Evolutionary conservation across 2,113 vertebrate genomes (phyloP).

Genomic region (Chunga burmeisteri): DNA sequence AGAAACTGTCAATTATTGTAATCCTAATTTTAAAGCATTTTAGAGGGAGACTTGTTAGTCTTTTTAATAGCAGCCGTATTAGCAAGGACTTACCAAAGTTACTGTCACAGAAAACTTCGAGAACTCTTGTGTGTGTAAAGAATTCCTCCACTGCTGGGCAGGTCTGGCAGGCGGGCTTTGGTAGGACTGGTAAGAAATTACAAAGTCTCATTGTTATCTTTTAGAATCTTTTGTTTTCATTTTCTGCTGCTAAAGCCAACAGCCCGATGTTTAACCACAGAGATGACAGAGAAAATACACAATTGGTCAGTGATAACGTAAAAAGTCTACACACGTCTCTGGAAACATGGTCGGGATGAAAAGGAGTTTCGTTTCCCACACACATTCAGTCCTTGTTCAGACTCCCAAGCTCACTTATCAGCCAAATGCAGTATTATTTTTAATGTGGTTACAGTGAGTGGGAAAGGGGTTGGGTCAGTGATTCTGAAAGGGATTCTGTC

Average conservation of each 20-base stretch:
- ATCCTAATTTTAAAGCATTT: not conserved
- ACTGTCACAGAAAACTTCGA: conserved; percentile 80
- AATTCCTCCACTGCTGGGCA: conserved; percentile 81
- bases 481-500: not conserved
- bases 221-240: not conserved
- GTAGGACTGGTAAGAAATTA: conserved; percentile 73
- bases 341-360: not conserved
- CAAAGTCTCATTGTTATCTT: not conserved
- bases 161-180: conserved; percentile 83
- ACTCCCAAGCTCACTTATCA: not conserved
- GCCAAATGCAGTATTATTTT: not conserved
- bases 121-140: conserved; percentile 73
- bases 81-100: conserved; percentile 82
- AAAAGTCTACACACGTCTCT: not conserved
- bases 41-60: not conserved
- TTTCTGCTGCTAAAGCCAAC: not conserved
- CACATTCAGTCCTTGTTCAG: not conserved
- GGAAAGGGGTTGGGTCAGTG: not conserved
- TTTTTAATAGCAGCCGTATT: not conserved
- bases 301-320: not conserved
- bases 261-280: not conserved
- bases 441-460: not conserved
- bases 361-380: not conserved
- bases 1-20: not conserved
- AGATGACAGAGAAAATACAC: not conserved